Evolutionary conservation across 2,113 vertebrate species (phyloP).

Genomic region (Herpailurus yagouaroundi): DNA sequence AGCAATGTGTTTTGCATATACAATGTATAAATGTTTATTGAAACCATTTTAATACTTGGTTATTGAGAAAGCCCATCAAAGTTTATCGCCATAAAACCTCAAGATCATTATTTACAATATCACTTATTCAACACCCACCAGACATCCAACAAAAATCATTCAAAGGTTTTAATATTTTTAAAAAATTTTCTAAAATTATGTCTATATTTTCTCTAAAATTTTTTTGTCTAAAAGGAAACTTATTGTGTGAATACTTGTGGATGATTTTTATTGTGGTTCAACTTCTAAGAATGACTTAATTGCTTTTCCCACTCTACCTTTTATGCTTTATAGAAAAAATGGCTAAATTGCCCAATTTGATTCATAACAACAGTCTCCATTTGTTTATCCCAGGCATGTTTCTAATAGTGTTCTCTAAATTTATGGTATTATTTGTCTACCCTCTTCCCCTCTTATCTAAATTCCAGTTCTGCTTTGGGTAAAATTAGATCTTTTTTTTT

Average conservation of each 20-base stretch:
- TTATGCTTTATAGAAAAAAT: not conserved
- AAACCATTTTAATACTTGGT: not conserved
- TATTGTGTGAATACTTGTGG: not conserved
- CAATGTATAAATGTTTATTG: not conserved
- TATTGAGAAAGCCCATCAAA: not conserved
- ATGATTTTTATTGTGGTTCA: not conserved
- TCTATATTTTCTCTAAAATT: not conserved
- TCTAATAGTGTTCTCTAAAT: not conserved
- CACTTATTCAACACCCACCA: not conserved
- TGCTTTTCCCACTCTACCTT: not conserved
- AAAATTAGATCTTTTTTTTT: not conserved
- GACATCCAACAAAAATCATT: not conserved
- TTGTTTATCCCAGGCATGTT: not conserved
- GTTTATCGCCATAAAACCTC: not conserved
- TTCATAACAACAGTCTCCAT: not conserved
- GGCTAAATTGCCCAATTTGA: not conserved
- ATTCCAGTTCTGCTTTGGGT: not conserved
- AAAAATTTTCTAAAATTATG: not conserved
- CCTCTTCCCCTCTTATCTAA: not conserved
- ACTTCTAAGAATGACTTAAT: not conserved
- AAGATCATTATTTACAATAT: not conserved
- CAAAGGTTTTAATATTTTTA: not conserved
- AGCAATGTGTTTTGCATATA: not conserved
- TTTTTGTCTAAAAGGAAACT: not conserved
- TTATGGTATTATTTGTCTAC: not conserved